These are phyloP conservation scores for Lucinisca nassula DNA, from an alignment of 2,888 invertebrate species.

Conservation along the genomic window DNA sequence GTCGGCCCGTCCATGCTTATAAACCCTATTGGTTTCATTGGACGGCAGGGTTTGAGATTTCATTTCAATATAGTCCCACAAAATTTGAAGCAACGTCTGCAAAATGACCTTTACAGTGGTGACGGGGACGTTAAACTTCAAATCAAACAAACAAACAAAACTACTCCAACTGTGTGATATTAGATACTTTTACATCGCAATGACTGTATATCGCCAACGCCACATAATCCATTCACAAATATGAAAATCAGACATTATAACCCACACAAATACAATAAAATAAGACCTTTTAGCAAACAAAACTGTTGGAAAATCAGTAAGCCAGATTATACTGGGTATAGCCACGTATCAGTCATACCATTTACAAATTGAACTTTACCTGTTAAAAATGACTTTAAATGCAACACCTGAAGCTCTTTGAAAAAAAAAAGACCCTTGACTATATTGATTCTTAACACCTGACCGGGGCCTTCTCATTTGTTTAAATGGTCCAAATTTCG, in stretches of 20 bases:
- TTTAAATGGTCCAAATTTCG: background rate
- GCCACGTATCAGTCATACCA: too few relatives aligned
- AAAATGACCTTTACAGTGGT: too few relatives aligned
- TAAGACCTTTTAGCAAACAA: background rate
- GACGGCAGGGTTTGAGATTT: too few relatives aligned
- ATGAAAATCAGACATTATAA: constrained; percentile 1
- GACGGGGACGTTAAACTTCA: too few relatives aligned
- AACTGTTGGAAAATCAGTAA: background rate
- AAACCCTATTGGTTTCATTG: too few relatives aligned
- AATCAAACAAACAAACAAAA: too few relatives aligned
- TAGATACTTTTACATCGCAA: too few relatives aligned
- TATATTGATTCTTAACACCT: background rate
- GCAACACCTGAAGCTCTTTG: background rate
- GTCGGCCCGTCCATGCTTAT: too few relatives aligned
- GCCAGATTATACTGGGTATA: background rate
- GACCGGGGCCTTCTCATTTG: background rate
- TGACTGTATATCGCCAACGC: too few relatives aligned
- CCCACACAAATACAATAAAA: background rate
- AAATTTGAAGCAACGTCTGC: too few relatives aligned
- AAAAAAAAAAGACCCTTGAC: background rate
- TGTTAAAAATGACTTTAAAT: background rate
- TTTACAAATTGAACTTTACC: background rate
- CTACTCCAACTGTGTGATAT: too few relatives aligned
- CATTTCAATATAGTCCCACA: too few relatives aligned
- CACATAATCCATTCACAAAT: background rate